Conservation (phyloP, 2,797 vertebrate genomes). For the Enteromius unitaeniatus region DNA sequence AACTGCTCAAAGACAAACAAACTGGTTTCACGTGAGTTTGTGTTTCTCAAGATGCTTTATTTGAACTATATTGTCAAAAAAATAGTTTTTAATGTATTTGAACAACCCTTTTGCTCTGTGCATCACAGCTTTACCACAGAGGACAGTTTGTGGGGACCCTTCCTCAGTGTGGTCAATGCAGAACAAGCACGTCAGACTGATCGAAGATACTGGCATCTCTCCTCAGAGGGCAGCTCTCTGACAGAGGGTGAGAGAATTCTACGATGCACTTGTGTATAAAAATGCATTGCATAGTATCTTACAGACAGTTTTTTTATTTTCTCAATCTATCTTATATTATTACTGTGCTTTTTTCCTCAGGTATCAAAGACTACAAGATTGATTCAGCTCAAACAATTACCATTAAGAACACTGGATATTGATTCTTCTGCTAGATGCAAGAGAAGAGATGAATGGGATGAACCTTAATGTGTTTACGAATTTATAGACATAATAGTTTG, state of each 20-base stretch:
- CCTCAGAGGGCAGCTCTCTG: constrained; percentile 74
- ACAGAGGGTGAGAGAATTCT: constrained; percentile 74
- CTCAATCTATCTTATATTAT: not conserved
- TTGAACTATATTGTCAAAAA: not conserved
- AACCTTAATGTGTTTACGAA: not conserved
- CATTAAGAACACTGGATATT: constrained; percentile 81
- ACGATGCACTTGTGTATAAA: not conserved
- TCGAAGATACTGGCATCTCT: constrained; percentile 86
- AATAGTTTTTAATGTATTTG: not conserved
- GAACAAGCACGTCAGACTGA: constrained; percentile 77
- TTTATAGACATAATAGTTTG: not conserved
- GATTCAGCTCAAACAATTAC: constrained; percentile 76
- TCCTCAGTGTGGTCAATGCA: constrained; percentile 83
- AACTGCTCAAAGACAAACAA: constrained; percentile 65
- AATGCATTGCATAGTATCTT: not conserved
- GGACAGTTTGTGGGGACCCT: constrained; percentile 84
- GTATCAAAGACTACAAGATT: constrained; percentile 85
- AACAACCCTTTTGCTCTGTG: not conserved
- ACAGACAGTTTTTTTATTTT: not conserved
- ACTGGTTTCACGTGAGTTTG: constrained; percentile 75
- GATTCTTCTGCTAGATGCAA: constrained; percentile 40
- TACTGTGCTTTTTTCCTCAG: constrained; percentile 68
- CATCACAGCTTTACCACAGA: constrained; percentile 82
- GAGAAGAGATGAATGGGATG: not conserved
- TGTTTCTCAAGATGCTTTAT: not conserved